Evolutionary conservation across 1,140 invertebrate species (phyloP).

Genomic region (Andricus grossulariae): DNA sequence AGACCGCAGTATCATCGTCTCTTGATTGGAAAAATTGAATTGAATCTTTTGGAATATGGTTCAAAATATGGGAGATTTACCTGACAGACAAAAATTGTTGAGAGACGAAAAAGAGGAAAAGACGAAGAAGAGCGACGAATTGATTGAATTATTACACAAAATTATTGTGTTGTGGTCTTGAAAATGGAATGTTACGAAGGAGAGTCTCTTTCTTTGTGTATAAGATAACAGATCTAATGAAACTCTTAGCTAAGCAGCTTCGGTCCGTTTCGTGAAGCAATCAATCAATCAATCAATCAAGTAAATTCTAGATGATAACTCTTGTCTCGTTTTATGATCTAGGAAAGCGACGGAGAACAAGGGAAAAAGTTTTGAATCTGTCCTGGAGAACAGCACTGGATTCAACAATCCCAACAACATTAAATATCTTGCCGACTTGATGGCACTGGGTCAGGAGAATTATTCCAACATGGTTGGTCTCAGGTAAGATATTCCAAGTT

Average conservation of each 20-base stretch:
- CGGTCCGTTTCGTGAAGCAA: conserved; percentile 41
- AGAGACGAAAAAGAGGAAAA: conserved; percentile 46
- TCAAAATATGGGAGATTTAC: conserved; percentile 57
- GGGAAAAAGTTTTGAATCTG: conserved; percentile 88
- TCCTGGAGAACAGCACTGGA: conserved; percentile 88
- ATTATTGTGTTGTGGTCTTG: neutral
- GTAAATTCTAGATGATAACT: conserved; percentile 45
- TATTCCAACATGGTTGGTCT: conserved; percentile 86
- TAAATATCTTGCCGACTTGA: conserved; percentile 84
- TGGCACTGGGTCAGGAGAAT: conserved; percentile 83
- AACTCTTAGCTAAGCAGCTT: conserved; percentile 68
- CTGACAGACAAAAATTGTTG: conserved; percentile 51
- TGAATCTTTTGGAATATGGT: neutral
- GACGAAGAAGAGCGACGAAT: neutral
- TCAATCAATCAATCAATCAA: conserved; percentile 30
- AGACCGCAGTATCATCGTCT: conserved; percentile 53
- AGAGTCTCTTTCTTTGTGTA: neutral
- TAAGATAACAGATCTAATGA: conserved; percentile 57
- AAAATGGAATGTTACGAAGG: conserved; percentile 10
- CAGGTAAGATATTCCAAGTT: conserved; percentile 77
- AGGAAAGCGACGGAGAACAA: conserved; percentile 87
- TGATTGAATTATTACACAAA: neutral
- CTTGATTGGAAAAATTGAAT: too few relatives aligned
- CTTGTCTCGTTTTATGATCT: conserved; percentile 72
- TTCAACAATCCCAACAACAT: conserved; percentile 94